These are phyloP conservation scores for Asteroscopus sphinx DNA, from an alignment of 2,888 invertebrate genomes.

Conservation along the genomic window DNA sequence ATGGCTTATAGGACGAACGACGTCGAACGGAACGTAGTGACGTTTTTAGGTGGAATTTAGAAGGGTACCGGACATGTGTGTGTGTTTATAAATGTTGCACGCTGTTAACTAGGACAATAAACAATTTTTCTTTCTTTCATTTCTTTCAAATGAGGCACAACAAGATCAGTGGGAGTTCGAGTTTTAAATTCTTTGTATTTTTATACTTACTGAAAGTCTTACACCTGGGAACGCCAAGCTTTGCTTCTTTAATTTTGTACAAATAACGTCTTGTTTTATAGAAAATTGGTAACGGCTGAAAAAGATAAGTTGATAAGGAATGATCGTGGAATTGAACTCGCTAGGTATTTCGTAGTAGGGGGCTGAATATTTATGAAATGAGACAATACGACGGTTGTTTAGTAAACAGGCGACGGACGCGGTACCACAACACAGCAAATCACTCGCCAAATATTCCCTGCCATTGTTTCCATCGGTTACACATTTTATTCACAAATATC, in stretches of 20 bases:
- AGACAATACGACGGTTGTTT: slow-evolving; percentile 69
- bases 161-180: too few relatives aligned
- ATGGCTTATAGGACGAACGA: too few relatives aligned
- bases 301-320: slow-evolving; percentile 4
- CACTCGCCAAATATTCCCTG: slow-evolving; percentile 69
- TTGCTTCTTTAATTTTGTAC: background rate
- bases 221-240: background rate
- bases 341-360: slow-evolving; percentile 58
- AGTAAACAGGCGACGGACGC: slow-evolving; percentile 69
- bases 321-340: background rate
- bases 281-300: slow-evolving; percentile 15
- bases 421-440: slow-evolving; percentile 67
- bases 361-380: slow-evolving; percentile 54
- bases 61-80: too few relatives aligned
- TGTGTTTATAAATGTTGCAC: too few relatives aligned
- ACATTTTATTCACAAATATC: slow-evolving; percentile 32
- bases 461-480: slow-evolving; percentile 57
- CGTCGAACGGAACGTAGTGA: too few relatives aligned
- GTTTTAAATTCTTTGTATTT: too few relatives aligned
- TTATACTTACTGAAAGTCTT: slow-evolving; percentile 2
- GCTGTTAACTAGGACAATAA: too few relatives aligned
- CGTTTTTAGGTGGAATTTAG: too few relatives aligned
- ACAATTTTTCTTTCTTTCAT: too few relatives aligned
- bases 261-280: background rate
- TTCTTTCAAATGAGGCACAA: too few relatives aligned